Base-by-base conservation (phyloP, 2,797 vertebrate species). In the Gallinago stenura region DNA sequence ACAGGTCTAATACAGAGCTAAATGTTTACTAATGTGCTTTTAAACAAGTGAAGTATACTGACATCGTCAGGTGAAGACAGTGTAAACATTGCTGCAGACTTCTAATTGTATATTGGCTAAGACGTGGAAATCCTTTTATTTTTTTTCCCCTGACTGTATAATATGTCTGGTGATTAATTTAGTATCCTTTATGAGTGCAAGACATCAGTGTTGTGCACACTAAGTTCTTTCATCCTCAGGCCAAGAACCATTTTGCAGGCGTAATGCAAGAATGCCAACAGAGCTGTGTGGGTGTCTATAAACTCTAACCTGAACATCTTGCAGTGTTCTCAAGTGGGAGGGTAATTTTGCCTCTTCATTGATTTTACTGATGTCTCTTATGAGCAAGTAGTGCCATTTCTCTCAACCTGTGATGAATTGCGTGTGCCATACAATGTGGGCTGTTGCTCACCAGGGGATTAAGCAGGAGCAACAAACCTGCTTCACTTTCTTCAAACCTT, bases 231-330 rank as follows among this genome's bases (percentile, higher is more conserved):
- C 33, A 61, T 77, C 58, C 75, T 87, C 56, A 53, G 90, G 46
- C 91, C 83, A 92, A 91, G 41, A 96, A 72, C 19, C 72, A 48
- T 93, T 95, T 94, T 88, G 62, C 68, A 95, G 93, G 60, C 35
- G 2, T 66, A 92, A 88, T 82, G 76, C 76, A 71, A 95, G 85
- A 30, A 71, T 94, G 91, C 79, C 77, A 68, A 83, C 81, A 87
- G 71, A 62, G 68, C 68, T 58, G 10, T 89, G 86, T 77, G 82
- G 93, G 89, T 88, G 91, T 81, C 39, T 57, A 84, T 92, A 95
- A 96, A 89, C 84, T 77, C 87, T 94, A 97, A 95, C 95, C 93
- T 81, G 96, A 97, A 87, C 90, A 87, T 92, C 77, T 72, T 95
- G 65, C n/a, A 22, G 68, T 82, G 71, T 72, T 95, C 91, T 88